Evolutionary conservation across 1,140 invertebrate genomes (phyloP).

Genomic region (Sitodiplosis mosellana): DNA sequence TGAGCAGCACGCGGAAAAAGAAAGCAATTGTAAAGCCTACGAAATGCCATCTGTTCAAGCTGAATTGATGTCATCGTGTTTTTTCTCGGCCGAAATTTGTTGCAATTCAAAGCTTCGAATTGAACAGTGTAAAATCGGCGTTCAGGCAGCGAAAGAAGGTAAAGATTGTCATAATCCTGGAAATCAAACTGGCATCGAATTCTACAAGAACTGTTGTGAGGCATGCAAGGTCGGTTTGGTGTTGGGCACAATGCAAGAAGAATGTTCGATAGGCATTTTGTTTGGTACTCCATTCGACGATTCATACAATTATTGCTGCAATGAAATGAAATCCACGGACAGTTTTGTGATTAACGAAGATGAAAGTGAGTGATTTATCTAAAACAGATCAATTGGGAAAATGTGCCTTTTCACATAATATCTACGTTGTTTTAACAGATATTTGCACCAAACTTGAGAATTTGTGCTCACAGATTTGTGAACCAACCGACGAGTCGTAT

Average conservation of each 20-base stretch:
- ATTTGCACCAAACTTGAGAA: constrained; percentile 43
- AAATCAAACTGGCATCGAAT: constrained; percentile 7
- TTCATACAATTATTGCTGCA: constrained; percentile 17
- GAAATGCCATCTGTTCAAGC: constrained; percentile 10
- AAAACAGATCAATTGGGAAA: too few species aligned
- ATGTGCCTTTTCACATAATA: background rate
- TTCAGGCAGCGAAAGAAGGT: constrained; percentile 15
- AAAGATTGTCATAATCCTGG: constrained; percentile 7
- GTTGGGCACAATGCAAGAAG: constrained; percentile 16
- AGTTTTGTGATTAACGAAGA: background rate
- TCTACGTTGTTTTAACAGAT: constrained; percentile 21
- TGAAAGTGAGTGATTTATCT: background rate
- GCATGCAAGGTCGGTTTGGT: constrained; percentile 21
- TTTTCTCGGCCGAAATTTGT: constrained; percentile 19
- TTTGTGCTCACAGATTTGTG: constrained; percentile 48
- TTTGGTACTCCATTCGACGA: constrained; percentile 16
- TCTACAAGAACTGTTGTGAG: constrained; percentile 16
- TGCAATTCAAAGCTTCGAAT: constrained; percentile 14
- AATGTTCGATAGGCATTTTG: constrained; percentile 7
- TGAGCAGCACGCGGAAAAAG: constrained; percentile 5
- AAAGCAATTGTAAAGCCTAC: constrained; percentile 9
- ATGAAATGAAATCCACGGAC: constrained; percentile 2
- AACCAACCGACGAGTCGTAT: constrained; percentile 43
- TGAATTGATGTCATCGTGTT: constrained; percentile 18
- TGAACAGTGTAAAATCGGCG: constrained; percentile 15